A percentile compares a stretch with the other conserved stretches of the same genome.
phyloP scores from a whole-genome alignment of 2,888 invertebrate species.

The Drosophila cyrtoloma region DNA sequence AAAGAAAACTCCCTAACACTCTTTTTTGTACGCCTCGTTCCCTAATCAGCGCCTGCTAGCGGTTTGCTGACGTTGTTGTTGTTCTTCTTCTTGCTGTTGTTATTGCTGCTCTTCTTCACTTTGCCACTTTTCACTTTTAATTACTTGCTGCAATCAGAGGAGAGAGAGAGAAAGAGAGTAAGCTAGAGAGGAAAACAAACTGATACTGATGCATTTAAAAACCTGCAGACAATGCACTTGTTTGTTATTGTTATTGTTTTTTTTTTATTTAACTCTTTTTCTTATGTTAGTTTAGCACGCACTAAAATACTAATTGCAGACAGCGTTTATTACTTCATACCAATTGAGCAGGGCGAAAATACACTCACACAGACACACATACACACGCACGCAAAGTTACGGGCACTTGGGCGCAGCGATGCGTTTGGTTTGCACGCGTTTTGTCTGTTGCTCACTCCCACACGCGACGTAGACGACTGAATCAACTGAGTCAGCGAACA shows the following conservation, averaged over 20 bases:
- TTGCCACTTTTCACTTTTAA: constrained; percentile 52
- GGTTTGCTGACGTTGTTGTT: constrained; percentile 18
- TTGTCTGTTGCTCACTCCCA: constrained; percentile 58
- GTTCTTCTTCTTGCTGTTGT: constrained; percentile 8
- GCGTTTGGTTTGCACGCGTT: constrained; percentile 33
- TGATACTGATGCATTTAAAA: constrained; percentile 30
- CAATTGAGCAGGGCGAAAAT: constrained; percentile 65
- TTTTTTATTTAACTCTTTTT: constrained; percentile 11
- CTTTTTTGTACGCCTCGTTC: constrained; percentile 16
- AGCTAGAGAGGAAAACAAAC: constrained; percentile 35
- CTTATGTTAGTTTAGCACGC: constrained; percentile 23
- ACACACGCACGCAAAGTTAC: constrained; percentile 49
- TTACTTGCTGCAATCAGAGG: constrained; percentile 58
- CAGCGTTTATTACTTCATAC: constrained; percentile 74
- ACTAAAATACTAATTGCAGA: constrained; percentile 67
- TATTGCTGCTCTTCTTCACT: constrained; percentile 31
- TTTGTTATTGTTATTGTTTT: constrained; percentile 41
- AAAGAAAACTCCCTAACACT: constrained; percentile 5
- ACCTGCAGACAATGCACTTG: constrained; percentile 28
- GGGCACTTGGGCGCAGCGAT: constrained; percentile 37
- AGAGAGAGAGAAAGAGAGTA: constrained; percentile 6
- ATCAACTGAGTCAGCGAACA: constrained; percentile 43
- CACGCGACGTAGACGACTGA: constrained; percentile 63
- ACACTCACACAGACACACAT: constrained; percentile 41
- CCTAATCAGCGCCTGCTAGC: constrained; percentile 42